Conservation (phyloP, 2,888 invertebrate genomes). For the Cyclophora punctaria region DNA sequence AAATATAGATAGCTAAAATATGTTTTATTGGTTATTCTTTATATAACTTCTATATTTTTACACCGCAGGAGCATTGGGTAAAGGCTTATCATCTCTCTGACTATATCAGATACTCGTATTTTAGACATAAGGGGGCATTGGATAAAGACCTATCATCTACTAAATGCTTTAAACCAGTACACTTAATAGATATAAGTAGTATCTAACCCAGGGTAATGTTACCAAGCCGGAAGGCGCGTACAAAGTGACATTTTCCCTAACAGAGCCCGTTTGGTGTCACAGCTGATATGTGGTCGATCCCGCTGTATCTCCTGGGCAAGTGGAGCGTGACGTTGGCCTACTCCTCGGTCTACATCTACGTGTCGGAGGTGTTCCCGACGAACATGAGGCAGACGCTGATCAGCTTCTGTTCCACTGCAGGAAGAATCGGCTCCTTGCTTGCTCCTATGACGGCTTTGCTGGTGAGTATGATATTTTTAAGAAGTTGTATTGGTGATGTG, state of each 20-base stretch:
- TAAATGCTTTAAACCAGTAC: no score
- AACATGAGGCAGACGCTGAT: conserved; percentile 79
- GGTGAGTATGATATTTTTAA: conserved; percentile 49
- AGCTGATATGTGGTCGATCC: conserved; percentile 72
- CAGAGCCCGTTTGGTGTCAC: conserved; percentile 25
- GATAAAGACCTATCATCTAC: no score
- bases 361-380: conserved; percentile 82
- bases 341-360: conserved; percentile 79
- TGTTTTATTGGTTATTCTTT: no score
- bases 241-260: conserved; percentile 14
- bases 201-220: conserved; percentile 4
- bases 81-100: no score
- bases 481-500: no score
- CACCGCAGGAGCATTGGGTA: no score
- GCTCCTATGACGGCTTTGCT: conserved; percentile 80
- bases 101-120: no score
- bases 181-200: no score
- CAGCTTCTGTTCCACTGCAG: conserved; percentile 79
- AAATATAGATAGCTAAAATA: no score
- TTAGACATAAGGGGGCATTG: no score
- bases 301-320: conserved; percentile 78
- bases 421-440: conserved; percentile 78
- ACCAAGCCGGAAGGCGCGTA: conserved; percentile 10
- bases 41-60: no score
- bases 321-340: conserved; percentile 80